These are phyloP conservation scores for Esperia sulphurella DNA, from an alignment of 2,888 invertebrate species.

Conservation along the genomic window DNA sequence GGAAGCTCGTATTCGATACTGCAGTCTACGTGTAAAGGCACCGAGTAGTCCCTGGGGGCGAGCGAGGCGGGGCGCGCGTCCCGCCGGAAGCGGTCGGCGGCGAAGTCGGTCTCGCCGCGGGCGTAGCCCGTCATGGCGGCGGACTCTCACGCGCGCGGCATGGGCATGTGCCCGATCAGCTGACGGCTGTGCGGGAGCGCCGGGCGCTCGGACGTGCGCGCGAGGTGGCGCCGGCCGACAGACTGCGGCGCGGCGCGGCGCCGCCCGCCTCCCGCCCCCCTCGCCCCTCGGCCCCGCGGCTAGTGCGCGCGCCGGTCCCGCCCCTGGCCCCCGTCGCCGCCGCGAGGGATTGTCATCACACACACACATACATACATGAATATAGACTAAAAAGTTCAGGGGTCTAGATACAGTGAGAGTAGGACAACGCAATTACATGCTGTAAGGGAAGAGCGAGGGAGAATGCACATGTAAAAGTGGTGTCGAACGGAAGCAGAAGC, in stretches of 20 bases:
- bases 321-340: conserved; percentile 28
- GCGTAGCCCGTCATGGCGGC: conserved; percentile 73
- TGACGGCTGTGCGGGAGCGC: conserved; percentile 54
- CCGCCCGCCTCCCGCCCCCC: conserved; percentile 39
- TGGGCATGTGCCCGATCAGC: conserved; percentile 71
- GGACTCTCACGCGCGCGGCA: conserved; percentile 42
- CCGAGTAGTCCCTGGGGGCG: conserved; percentile 88
- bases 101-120: conserved; percentile 71
- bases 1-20: conserved; percentile 95
- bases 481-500: too few species aligned
- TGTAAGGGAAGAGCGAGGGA: too few species aligned
- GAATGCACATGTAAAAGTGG: too few species aligned
- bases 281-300: conserved; percentile 27
- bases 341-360: conserved; percentile 9
- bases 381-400: not conserved
- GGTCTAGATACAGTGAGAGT: not conserved
- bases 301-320: conserved; percentile 25
- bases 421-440: conserved; percentile 18
- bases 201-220: conserved; percentile 58
- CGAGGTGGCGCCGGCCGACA: conserved; percentile 51
- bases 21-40: conserved; percentile 93
- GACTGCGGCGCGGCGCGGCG: conserved; percentile 41
- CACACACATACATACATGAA: not conserved
- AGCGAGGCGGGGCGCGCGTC: conserved; percentile 70
- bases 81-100: conserved; percentile 69